Base-by-base conservation (phyloP, 2,888 invertebrate species). In the Scrobipalpa costella region DNA sequence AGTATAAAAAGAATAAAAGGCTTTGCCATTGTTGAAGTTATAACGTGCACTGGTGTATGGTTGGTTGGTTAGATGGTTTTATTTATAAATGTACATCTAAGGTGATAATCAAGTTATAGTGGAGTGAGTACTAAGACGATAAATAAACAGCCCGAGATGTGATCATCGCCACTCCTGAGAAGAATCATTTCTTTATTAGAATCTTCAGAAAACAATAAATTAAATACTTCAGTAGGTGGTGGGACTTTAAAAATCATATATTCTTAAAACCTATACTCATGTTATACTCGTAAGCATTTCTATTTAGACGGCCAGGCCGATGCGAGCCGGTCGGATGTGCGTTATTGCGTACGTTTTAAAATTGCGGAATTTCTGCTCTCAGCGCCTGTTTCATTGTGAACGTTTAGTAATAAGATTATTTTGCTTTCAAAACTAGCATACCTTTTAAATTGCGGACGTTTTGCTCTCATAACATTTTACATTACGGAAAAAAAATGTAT, bases 21-120 rank as follows among this genome's bases (percentile, higher is more conserved):
- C 66, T 75, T 78, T 64, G 80, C 80, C 88, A 87, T 88, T 68
- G 67, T 80, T 68, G 50, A 68, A 61, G 63, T 55, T 33, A 58
- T 62, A 34, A 36, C 50, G 61, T 71, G 21, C 64, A 73, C 73
- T 69, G 63, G 27, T 13, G 8, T 21, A 8, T 17, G 7, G 11
- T 52, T 49, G 7, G 11, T 52, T 49, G 62, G 55, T 61, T 57
- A 63, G 62, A 58, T 67, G 72, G 65, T 33, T 62, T 64, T 65
- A 70, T 74, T 75, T 77, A 77, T 71, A 70, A 63, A 49, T 33
- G 38, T 11, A 59, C 63, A 63, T 34, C 58, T 27, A 61, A 69
- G 60, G 76, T 74, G 74, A 68, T 76, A 76, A 76, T 77, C 73
- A 38, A 49, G 27, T 61, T 13, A 17, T n/a, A 9, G 50, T 11